phyloP scores from a whole-genome alignment of 2,113 vertebrate species.

The Hiodon tergisus region DNA sequence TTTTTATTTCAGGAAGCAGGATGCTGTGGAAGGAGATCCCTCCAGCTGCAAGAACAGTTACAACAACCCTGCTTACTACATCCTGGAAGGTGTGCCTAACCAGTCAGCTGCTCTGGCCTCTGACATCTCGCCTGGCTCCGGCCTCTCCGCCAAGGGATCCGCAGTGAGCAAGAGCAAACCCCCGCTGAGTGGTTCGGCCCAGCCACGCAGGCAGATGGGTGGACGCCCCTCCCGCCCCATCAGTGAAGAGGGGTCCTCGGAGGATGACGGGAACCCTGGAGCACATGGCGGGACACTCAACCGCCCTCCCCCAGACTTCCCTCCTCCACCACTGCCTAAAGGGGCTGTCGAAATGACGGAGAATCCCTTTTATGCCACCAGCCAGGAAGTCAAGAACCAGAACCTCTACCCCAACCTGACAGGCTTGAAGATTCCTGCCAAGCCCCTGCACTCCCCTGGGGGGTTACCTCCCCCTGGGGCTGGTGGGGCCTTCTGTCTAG shows the following conservation, averaged over 20 bases:
- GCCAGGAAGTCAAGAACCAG: slow-evolving; percentile 51
- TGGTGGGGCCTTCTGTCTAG: slow-evolving; percentile 55
- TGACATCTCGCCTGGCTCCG: slow-evolving; percentile 55
- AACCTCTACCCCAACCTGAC: slow-evolving; percentile 57
- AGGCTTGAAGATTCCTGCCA: slow-evolving; percentile 54
- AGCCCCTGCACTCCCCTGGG: slow-evolving; percentile 26
- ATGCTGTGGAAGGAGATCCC: slow-evolving; percentile 62
- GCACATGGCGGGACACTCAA: slow-evolving; percentile 58
- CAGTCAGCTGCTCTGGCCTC: slow-evolving; percentile 67
- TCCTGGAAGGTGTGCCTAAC: slow-evolving; percentile 89
- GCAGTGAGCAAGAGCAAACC: slow-evolving; percentile 64
- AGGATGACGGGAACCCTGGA: slow-evolving; percentile 64
- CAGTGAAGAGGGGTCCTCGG: slow-evolving; percentile 74
- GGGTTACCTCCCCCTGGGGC: slow-evolving; percentile 32
- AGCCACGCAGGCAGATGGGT: slow-evolving; percentile 46
- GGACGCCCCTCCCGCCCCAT: slow-evolving; percentile 47
- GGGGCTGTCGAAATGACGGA: slow-evolving; percentile 62
- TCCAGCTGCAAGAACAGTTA: slow-evolving; percentile 82
- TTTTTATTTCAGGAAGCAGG: slow-evolving; percentile 64
- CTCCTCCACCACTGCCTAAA: slow-evolving; percentile 78
- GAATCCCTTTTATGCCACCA: slow-evolving; percentile 45
- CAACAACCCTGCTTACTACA: slow-evolving; percentile 95
- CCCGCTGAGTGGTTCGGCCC: slow-evolving; percentile 35
- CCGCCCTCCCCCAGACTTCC: slow-evolving; percentile 78
- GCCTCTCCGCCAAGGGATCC: slow-evolving; percentile 35